Percentiles rank a stretch among this genome's conserved stretches.
Conservation (phyloP, 2,888 invertebrate genomes). For the Rambutsinella grinnellia region DNA sequence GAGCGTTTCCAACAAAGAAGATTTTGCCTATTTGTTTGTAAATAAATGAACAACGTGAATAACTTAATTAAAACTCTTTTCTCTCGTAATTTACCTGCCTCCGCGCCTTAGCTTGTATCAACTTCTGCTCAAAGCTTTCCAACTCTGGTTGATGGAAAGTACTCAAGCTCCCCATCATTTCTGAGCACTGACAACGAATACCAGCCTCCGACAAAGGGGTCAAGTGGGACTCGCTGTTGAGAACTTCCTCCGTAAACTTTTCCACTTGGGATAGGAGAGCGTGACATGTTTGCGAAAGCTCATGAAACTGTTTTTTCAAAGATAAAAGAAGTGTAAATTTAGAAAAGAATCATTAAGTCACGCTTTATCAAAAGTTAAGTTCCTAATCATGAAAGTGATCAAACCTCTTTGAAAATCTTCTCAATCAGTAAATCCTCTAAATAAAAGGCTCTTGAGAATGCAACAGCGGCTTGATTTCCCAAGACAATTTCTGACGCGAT, state of each 20-base stretch:
- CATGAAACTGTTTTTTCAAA: slow-evolving; percentile 18
- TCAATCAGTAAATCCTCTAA: slow-evolving; percentile 58
- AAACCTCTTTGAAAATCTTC: slow-evolving; percentile 57
- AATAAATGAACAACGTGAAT: background rate
- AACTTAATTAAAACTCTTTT: no score
- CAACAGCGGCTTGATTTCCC: slow-evolving; percentile 59
- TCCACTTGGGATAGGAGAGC: slow-evolving; percentile 16
- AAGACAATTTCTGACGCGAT: slow-evolving; percentile 60
- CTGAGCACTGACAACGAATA: slow-evolving; percentile 39
- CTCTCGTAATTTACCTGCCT: slow-evolving; percentile 40
- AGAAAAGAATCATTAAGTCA: no score
- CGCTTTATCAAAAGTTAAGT: no score
- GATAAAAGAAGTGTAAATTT: background rate
- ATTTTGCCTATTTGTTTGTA: slow-evolving; percentile 55
- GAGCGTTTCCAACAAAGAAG: slow-evolving; percentile 42
- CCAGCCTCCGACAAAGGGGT: slow-evolving; percentile 26
- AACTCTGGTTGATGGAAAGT: slow-evolving; percentile 23
- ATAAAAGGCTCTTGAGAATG: slow-evolving; percentile 59
- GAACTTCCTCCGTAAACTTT: slow-evolving; percentile 30
- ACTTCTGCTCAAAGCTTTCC: slow-evolving; percentile 28
- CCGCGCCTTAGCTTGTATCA: slow-evolving; percentile 44
- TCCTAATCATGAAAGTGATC: no score
- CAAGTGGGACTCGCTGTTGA: slow-evolving; percentile 9
- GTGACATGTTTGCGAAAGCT: slow-evolving; percentile 23
- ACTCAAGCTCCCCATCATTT: slow-evolving; percentile 23